Evolutionary conservation across 2,888 invertebrate genomes (phyloP).

Genomic region (Phengaris arion): DNA sequence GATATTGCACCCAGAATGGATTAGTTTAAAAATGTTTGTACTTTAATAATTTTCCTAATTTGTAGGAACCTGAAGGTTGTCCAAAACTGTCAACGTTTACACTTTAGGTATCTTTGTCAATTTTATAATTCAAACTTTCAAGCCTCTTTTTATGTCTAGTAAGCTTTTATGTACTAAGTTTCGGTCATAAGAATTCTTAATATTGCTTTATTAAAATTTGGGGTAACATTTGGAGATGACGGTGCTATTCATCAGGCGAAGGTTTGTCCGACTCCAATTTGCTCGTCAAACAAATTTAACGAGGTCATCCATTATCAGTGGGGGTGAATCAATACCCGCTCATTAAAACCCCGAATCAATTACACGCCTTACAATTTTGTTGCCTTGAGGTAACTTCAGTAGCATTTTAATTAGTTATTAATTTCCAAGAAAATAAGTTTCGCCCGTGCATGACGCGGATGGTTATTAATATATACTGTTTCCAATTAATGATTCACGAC

Average conservation of each 20-base stretch:
- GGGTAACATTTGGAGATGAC: slow-evolving; percentile 43
- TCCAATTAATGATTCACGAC: neutral
- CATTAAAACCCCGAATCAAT: slow-evolving; percentile 49
- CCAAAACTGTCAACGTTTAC: neutral
- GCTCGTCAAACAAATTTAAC: slow-evolving; percentile 52
- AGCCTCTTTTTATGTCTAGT: slow-evolving; percentile 1
- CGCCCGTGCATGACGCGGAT: neutral
- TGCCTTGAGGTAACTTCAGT: slow-evolving; percentile 16
- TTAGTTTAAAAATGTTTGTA: neutral
- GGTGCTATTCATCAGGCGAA: slow-evolving; percentile 35
- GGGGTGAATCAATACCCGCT: slow-evolving; percentile 37
- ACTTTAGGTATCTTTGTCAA: neutral
- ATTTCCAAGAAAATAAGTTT: slow-evolving; percentile 22
- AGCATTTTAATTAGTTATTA: slow-evolving; percentile 26
- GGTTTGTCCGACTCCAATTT: slow-evolving; percentile 46
- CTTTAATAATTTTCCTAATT: neutral
- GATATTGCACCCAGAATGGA: neutral
- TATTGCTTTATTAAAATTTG: slow-evolving; percentile 26
- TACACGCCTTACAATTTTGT: slow-evolving; percentile 41
- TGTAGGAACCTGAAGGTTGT: neutral
- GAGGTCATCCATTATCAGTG: slow-evolving; percentile 49
- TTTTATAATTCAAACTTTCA: neutral
- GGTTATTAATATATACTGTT: neutral
- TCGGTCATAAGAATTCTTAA: slow-evolving; percentile 5
- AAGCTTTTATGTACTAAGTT: slow-evolving; percentile 15